These are phyloP conservation scores for Botia almorhae DNA, from an alignment of 2,797 vertebrate genomes.

Conservation along the genomic window DNA sequence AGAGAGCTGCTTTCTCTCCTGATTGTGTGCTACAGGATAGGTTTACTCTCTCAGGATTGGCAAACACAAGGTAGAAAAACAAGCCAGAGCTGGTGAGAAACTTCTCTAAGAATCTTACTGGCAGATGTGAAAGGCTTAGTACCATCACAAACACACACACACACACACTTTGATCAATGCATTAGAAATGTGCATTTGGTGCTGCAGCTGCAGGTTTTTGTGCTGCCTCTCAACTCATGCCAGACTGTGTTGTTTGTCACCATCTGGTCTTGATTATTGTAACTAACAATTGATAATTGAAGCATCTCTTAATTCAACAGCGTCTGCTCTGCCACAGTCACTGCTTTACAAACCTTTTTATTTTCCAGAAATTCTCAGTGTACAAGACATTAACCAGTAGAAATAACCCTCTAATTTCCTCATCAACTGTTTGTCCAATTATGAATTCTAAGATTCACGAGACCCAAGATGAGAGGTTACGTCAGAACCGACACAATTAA, in stretches of 20 bases:
- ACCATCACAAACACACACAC: not conserved
- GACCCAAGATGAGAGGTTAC: not conserved
- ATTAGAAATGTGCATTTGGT: slow-evolving; percentile 11
- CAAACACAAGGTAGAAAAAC: slow-evolving; percentile 10
- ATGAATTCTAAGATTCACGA: not conserved
- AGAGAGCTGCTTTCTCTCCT: not conserved
- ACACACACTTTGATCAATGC: slow-evolving; percentile 15
- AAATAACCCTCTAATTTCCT: not conserved
- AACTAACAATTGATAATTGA: slow-evolving; percentile 79
- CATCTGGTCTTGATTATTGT: slow-evolving; percentile 80
- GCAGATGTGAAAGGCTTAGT: slow-evolving; percentile 22
- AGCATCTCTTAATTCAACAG: slow-evolving; percentile 71
- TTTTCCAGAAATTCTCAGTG: not conserved
- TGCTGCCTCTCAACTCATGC: not conserved
- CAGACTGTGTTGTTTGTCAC: slow-evolving; percentile 53
- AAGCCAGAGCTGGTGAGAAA: slow-evolving; percentile 26
- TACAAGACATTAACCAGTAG: not conserved
- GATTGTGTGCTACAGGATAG: not conserved
- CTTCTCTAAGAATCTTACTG: slow-evolving; percentile 15
- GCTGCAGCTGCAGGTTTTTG: not conserved
- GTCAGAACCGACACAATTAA: slow-evolving; percentile 38
- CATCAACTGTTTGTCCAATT: not conserved
- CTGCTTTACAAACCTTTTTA: slow-evolving; percentile 35
- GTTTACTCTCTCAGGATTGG: slow-evolving; percentile 12
- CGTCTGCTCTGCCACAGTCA: not conserved